Conservation (phyloP, 2,797 vertebrate species). For the Macropus fuliginosus region DNA sequence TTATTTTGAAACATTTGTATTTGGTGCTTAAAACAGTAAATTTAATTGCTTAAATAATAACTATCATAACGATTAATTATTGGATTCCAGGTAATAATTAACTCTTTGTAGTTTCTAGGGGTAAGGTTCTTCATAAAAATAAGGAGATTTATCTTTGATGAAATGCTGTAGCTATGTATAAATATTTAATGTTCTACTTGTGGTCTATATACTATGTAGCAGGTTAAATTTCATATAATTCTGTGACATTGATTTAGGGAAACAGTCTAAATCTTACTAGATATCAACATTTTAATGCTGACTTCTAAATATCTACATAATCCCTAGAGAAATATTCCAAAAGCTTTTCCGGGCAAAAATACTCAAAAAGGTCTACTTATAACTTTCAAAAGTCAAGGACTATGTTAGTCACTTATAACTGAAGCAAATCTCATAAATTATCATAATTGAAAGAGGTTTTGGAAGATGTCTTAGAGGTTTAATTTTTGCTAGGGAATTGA, state of each 20-base stretch:
- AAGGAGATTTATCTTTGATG: background rate
- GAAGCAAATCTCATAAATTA: conserved; percentile 78
- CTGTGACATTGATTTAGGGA: background rate
- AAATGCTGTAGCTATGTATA: background rate
- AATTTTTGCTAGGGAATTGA: conserved; percentile 78
- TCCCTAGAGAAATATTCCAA: background rate
- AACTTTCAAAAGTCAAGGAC: conserved; percentile 65
- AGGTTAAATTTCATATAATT: background rate
- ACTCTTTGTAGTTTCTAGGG: background rate
- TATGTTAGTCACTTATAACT: conserved; percentile 53
- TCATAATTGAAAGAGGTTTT: conserved; percentile 79
- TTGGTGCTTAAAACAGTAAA: background rate
- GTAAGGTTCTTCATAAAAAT: background rate
- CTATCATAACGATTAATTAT: background rate
- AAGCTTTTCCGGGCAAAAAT: conserved; percentile 5
- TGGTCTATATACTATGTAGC: background rate
- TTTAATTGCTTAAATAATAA: background rate
- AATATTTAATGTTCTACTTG: background rate
- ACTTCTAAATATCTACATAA: background rate
- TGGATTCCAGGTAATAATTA: background rate
- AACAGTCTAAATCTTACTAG: background rate
- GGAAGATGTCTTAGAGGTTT: conserved; percentile 77
- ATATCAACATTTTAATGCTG: background rate
- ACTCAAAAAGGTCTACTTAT: conserved; percentile 50
- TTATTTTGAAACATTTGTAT: background rate